Conservation (phyloP, 2,113 vertebrate species). For the Lycaon pictus region DNA sequence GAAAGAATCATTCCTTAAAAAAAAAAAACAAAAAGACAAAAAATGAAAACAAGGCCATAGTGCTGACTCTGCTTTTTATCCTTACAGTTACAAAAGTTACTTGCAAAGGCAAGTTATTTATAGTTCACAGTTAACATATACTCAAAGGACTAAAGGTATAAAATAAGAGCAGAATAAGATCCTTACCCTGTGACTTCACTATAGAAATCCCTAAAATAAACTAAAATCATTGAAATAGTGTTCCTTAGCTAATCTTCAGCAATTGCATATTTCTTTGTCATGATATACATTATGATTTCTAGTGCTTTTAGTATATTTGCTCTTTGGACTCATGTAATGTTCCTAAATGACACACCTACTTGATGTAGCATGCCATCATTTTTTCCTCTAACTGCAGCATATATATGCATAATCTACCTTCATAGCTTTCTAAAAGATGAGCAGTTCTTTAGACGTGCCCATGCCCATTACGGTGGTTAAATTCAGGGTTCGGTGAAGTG, state of each 20-base stretch:
- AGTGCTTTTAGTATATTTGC: constrained; percentile 28
- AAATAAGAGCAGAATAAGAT: constrained; percentile 75
- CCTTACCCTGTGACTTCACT: constrained; percentile 50
- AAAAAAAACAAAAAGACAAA: not conserved
- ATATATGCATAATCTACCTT: not conserved
- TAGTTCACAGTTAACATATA: constrained; percentile 69
- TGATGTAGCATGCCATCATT: not conserved
- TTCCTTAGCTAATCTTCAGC: constrained; percentile 61
- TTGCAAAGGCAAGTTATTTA: constrained; percentile 76
- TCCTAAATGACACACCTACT: not conserved
- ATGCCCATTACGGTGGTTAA: not conserved
- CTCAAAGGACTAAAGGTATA: constrained; percentile 65
- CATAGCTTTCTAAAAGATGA: not conserved
- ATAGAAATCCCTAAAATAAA: constrained; percentile 59
- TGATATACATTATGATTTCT: not conserved
- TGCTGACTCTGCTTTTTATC: constrained; percentile 73
- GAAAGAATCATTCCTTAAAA: not conserved
- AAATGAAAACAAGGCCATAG: not conserved
- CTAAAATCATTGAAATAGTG: constrained; percentile 70
- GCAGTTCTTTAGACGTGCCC: not conserved
- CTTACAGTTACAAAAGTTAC: constrained; percentile 50
- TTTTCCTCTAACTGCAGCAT: not conserved
- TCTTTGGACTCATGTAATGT: not conserved
- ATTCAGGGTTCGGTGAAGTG: not conserved
- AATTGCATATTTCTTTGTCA: constrained; percentile 52